Evolutionary conservation across 2,888 invertebrate genomes (phyloP), one percentile per base, ranked within the genome.

Genomic region (Leptura quadrifasciata): DNA sequence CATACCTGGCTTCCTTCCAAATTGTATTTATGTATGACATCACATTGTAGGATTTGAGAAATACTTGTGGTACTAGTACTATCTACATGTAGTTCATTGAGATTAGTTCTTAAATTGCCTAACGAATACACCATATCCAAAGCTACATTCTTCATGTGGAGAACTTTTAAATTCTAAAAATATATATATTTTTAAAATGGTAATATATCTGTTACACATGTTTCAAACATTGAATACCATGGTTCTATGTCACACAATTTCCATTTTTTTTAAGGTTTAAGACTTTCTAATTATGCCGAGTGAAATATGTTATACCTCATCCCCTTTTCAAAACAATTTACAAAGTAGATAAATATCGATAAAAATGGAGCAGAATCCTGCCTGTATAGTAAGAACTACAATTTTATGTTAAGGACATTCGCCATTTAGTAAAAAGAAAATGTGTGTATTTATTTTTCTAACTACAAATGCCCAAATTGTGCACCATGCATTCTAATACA

Each of bases 11-110:
- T 87, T 64, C 85, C 84, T 80, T 87, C 85, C 57, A 88, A 75
- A 87, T 86, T 81, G 84, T 88, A 89, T 88, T 95, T 96, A 86
- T 97, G 96, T 78, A 97, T 90, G 82, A 95, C 93, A 88, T 97
- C 97, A 86, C 97, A 96, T 77, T 97, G 92, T 9, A 97, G 91
- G 80, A 97, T 92, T 87, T 97, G 95, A 84, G 94, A 94, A 72
- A 97, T 92, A 17, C 92, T 93, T 67, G 91, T 91, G 39, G 95
- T 91, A 76, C 90, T 91, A 9, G 95, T 94, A 73, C 94, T 92
- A 74, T 93, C 91, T 54, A 95, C 93, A 64, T 91, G 92, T 0
- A 97, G 87, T 74, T 90, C 90, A 65, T 90, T 90, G 0, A 96
- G 90, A 0, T 94, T 94, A 72, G 93, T 92, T 24, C 96, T 90